Evolutionary conservation across 2,797 vertebrate genomes (phyloP).

Genomic region (Epinephelus malabaricus): DNA sequence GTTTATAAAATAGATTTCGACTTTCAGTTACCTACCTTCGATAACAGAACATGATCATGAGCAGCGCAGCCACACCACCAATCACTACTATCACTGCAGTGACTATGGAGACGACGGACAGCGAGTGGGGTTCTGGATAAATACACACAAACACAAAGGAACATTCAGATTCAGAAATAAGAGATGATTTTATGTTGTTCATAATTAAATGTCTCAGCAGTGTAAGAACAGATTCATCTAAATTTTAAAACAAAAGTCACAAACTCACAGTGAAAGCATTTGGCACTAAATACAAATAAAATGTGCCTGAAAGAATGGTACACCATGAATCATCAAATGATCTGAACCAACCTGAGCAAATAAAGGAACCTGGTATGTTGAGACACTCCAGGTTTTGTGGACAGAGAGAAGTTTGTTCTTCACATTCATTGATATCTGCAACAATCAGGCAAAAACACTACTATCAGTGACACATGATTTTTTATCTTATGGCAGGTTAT

Average conservation of each 20-base stretch:
- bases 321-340: not conserved
- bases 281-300: not conserved
- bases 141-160: conserved; percentile 3
- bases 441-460: conserved; percentile 21
- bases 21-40: conserved; percentile 70
- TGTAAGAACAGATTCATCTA: not conserved
- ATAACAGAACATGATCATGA: conserved; percentile 76
- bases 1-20: not conserved
- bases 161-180: not conserved
- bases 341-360: conserved; percentile 82
- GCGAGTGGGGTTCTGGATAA: conserved; percentile 68
- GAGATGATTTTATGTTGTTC: not conserved
- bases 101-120: conserved; percentile 67
- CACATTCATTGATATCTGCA: conserved; percentile 87
- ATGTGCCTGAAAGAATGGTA: not conserved
- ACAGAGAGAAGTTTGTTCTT: conserved; percentile 69
- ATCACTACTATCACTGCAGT: conserved; percentile 76
- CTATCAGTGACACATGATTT: not conserved
- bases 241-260: not conserved
- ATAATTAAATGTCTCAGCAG: not conserved
- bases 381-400: conserved; percentile 76
- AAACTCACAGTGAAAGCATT: not conserved
- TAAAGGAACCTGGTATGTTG: conserved; percentile 83
- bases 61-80: conserved; percentile 65
- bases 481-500: accelerated